A percentile compares a stretch with the other conserved stretches of the same genome.
phyloP scores from a whole-genome alignment of 2,888 invertebrate species.

The Thera britannica region DNA sequence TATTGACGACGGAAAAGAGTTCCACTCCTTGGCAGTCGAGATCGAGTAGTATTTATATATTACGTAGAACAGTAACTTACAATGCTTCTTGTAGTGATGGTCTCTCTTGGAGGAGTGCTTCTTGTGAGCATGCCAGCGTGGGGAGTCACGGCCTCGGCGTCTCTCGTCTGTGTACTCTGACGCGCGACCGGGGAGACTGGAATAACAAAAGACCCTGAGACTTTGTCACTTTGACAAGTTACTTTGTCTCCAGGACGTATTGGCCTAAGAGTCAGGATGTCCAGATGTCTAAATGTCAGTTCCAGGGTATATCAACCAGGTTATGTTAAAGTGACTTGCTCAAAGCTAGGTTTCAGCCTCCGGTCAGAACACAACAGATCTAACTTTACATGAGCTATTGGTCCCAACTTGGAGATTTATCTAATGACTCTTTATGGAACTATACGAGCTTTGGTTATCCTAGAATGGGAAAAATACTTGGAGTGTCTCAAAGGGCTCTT shows the following conservation, averaged over 20 bases:
- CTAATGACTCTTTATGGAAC: neutral
- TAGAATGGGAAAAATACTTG: neutral
- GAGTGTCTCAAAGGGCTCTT: neutral
- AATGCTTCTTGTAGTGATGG: slow-evolving; percentile 85
- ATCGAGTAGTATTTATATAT: too few relatives aligned
- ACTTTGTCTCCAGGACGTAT: too few relatives aligned
- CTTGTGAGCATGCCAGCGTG: slow-evolving; percentile 80
- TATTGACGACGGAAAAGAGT: too few relatives aligned
- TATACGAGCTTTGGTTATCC: neutral
- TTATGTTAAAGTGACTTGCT: too few relatives aligned
- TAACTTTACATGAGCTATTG: too few relatives aligned
- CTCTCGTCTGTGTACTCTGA: slow-evolving; percentile 74
- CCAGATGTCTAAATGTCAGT: too few relatives aligned
- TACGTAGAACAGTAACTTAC: slow-evolving; percentile 63
- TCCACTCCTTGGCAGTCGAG: too few relatives aligned
- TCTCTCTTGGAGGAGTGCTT: slow-evolving; percentile 85
- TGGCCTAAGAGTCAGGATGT: too few relatives aligned
- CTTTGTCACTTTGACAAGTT: neutral
- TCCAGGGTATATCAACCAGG: too few relatives aligned
- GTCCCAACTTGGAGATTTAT: too few relatives aligned
- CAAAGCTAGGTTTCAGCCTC: too few relatives aligned
- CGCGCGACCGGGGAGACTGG: slow-evolving; percentile 86
- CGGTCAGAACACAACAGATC: too few relatives aligned
- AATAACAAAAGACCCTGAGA: neutral
- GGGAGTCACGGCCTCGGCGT: slow-evolving; percentile 74